A percentile compares a stretch with the other conserved stretches of the same genome.
Evolutionary conservation across 2,797 vertebrate genomes (phyloP).

Genomic region (Intellagama lesueurii): DNA sequence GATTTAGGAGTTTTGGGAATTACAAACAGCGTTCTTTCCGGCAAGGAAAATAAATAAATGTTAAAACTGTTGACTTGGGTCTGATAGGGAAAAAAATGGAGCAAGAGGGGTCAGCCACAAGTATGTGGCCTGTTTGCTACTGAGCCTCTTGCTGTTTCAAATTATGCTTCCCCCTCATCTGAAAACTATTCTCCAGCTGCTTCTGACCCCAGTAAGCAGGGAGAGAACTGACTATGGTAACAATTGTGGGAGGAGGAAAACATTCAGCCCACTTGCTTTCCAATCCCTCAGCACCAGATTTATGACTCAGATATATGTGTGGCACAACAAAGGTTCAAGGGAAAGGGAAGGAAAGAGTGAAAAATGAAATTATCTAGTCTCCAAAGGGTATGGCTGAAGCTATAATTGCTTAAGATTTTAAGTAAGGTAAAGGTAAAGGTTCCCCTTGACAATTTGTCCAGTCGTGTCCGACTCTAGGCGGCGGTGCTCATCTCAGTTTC

Average conservation of each 20-base stretch:
- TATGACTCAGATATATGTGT: not conserved
- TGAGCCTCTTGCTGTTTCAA: not conserved
- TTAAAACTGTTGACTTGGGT: constrained; percentile 22
- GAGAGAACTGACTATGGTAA: not conserved
- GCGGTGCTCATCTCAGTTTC: too few species aligned
- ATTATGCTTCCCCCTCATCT: not conserved
- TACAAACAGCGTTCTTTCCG: constrained; percentile 5
- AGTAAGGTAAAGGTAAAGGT: too few species aligned
- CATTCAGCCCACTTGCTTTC: not conserved
- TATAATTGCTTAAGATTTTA: too few species aligned
- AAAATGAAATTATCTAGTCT: too few species aligned
- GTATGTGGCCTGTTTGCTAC: constrained; percentile 18
- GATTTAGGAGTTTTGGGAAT: constrained; percentile 33
- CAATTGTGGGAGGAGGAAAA: not conserved
- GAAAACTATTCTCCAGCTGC: not conserved
- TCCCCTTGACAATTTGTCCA: too few species aligned
- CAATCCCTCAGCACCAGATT: too few species aligned
- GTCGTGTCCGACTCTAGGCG: too few species aligned
- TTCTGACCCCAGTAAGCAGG: not conserved
- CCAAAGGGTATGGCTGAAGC: too few species aligned
- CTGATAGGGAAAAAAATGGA: not conserved
- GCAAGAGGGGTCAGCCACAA: constrained; percentile 14
- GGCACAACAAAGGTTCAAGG: too few species aligned
- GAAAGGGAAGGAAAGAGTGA: too few species aligned
- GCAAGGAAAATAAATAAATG: constrained; percentile 9